These are phyloP conservation scores for Lysandra coridon DNA, from an alignment of 2,888 invertebrate genomes.

Conservation along the genomic window DNA sequence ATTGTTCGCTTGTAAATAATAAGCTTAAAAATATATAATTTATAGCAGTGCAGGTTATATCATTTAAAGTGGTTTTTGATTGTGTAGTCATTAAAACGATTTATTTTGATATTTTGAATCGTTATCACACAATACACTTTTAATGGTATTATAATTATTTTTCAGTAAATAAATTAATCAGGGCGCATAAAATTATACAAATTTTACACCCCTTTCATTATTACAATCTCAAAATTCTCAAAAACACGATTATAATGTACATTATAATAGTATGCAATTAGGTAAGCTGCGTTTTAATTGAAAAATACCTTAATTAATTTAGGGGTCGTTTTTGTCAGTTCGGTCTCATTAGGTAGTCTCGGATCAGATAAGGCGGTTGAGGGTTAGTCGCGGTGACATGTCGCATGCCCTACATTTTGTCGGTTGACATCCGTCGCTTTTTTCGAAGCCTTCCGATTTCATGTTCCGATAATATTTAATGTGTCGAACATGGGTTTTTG, in stretches of 20 bases:
- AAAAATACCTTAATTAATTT: constrained; percentile 17
- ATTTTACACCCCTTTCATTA: constrained; percentile 5
- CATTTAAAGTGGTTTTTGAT: background rate
- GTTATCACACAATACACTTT: background rate
- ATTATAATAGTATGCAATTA: constrained; percentile 26
- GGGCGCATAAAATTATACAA: constrained; percentile 14
- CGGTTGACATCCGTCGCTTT: constrained; percentile 36
- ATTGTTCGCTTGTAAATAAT: background rate
- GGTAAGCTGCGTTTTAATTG: constrained; percentile 14
- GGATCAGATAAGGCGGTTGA: constrained; percentile 36
- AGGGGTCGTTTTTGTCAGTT: constrained; percentile 10
- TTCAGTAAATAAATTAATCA: constrained; percentile 8
- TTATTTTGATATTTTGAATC: background rate
- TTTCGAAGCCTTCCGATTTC: constrained; percentile 44
- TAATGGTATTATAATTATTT: constrained; percentile 7
- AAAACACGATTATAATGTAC: constrained; percentile 4
- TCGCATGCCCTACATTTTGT: constrained; percentile 34
- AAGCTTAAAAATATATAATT: background rate
- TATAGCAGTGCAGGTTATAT: background rate
- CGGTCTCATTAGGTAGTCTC: constrained; percentile 27
- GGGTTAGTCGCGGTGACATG: constrained; percentile 34
- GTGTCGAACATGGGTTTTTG: constrained; percentile 49
- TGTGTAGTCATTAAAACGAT: background rate
- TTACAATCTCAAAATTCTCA: background rate
- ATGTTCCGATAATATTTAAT: constrained; percentile 53